Evolutionary conservation across 2,797 vertebrate species (phyloP).

Genomic region (Artibeus jamaicensis): DNA sequence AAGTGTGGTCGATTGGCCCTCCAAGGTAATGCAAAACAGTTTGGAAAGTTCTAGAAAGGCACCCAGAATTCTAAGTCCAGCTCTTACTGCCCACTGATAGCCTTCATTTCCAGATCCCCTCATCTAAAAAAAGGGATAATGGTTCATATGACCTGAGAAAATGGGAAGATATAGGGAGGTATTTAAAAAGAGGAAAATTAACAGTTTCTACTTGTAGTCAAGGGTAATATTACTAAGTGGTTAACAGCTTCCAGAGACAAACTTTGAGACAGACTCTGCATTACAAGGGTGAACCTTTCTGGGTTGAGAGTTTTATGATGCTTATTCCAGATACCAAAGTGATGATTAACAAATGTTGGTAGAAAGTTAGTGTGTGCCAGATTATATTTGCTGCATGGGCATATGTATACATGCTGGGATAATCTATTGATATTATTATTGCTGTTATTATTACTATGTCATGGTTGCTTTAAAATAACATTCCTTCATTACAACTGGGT

Average conservation of each 20-base stretch:
- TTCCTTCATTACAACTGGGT: neutral
- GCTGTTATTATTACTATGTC: neutral
- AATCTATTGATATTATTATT: neutral
- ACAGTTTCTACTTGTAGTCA: neutral
- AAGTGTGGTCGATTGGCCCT: neutral
- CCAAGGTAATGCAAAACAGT: neutral
- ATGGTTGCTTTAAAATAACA: neutral
- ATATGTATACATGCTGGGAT: neutral
- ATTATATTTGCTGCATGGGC: neutral
- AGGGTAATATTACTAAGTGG: neutral
- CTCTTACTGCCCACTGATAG: neutral
- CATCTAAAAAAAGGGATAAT: neutral
- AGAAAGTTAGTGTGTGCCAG: neutral
- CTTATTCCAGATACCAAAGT: neutral
- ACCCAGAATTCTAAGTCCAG: neutral
- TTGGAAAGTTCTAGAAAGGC: slow-evolving; percentile 23
- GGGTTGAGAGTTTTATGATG: neutral
- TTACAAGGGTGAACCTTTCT: neutral
- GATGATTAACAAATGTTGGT: neutral
- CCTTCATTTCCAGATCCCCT: slow-evolving; percentile 6
- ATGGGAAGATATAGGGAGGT: neutral
- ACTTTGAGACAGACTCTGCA: neutral
- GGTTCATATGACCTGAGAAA: neutral
- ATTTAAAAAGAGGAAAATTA: neutral
- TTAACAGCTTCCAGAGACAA: neutral